Conservation (phyloP, 2,888 invertebrate genomes). For the Unio delphinus region DNA sequence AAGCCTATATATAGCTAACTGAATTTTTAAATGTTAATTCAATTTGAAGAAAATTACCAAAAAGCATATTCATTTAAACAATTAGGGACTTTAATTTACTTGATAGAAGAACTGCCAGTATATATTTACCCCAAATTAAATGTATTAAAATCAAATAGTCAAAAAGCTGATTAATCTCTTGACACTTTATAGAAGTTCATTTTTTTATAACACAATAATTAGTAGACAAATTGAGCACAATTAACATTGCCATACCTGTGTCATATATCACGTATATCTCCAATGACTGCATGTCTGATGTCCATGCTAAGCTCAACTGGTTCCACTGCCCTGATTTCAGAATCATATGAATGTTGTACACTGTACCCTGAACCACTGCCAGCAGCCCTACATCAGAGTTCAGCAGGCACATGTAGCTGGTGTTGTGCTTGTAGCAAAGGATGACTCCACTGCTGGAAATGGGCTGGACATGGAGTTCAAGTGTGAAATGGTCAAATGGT, state of each 20-base stretch:
- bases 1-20: too few relatives aligned
- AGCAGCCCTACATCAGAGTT: slow-evolving; percentile 25
- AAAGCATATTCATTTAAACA: too few relatives aligned
- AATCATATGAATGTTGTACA: slow-evolving; percentile 23
- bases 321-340: slow-evolving; percentile 41
- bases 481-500: slow-evolving; percentile 35
- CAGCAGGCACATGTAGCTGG: slow-evolving; percentile 26
- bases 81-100: too few relatives aligned
- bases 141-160: too few relatives aligned
- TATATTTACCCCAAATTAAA: too few relatives aligned
- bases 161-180: too few relatives aligned
- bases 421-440: slow-evolving; percentile 28
- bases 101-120: too few relatives aligned
- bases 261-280: slow-evolving; percentile 40
- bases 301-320: slow-evolving; percentile 48
- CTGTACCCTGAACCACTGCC: slow-evolving; percentile 17
- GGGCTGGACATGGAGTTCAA: slow-evolving; percentile 51
- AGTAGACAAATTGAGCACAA: too few relatives aligned
- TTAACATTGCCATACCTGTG: slow-evolving; percentile 12
- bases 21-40: too few relatives aligned
- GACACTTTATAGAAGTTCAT: too few relatives aligned
- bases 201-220: too few relatives aligned
- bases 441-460: slow-evolving; percentile 35
- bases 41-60: too few relatives aligned
- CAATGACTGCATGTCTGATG: slow-evolving; percentile 20